phyloP scores from a whole-genome alignment of 2,113 vertebrate species.

The Strigops habroptila region DNA sequence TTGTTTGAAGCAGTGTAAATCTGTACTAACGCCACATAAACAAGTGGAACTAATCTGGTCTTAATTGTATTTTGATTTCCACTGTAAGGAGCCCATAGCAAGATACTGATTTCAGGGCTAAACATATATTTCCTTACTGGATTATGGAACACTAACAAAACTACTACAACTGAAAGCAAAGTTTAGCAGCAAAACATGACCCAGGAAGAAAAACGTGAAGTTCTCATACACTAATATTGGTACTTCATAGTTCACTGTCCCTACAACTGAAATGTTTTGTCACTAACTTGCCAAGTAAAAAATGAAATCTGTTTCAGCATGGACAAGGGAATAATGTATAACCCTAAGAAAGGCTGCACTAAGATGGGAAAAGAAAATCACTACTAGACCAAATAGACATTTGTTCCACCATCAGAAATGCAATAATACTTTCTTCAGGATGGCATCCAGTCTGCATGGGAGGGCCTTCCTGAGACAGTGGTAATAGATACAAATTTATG shows the following conservation, averaged over 20 bases:
- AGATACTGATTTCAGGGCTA: neutral
- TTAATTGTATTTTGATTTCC: neutral
- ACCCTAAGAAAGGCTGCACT: neutral
- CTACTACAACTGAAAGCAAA: neutral
- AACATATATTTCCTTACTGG: neutral
- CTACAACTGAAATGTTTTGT: neutral
- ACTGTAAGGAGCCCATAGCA: neutral
- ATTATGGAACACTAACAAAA: neutral
- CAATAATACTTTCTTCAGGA: neutral
- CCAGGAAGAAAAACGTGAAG: neutral
- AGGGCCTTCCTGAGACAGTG: neutral
- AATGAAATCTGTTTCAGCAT: neutral
- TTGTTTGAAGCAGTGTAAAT: neutral
- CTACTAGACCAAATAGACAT: neutral
- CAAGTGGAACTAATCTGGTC: conserved; percentile 15
- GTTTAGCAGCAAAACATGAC: neutral
- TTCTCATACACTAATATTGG: neutral
- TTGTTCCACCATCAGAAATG: neutral
- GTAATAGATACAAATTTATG: neutral
- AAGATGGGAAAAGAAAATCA: neutral
- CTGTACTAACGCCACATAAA: neutral
- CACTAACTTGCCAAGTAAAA: neutral
- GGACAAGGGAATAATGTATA: neutral
- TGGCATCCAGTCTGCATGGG: neutral
- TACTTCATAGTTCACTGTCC: neutral